Percentiles rank a stretch among this genome's conserved stretches.
Evolutionary conservation across 1,140 invertebrate genomes (phyloP).

Genomic region (Sycobia sp.): DNA sequence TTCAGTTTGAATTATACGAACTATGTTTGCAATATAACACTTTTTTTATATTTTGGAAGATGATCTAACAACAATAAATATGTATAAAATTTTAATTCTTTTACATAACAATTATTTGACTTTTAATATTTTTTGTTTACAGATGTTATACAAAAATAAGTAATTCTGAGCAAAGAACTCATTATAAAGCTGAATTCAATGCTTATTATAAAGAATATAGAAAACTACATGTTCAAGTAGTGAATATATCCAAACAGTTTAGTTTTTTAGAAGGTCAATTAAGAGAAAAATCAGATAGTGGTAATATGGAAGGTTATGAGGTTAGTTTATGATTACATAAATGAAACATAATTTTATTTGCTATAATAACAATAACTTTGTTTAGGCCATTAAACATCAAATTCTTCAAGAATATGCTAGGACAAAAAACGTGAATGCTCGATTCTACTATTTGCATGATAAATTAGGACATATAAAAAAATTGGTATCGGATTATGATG

Average conservation of each 20-base stretch:
- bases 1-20: no score
- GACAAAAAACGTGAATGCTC: conserved; percentile 75
- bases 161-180: conserved; percentile 74
- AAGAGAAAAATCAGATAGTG: conserved; percentile 58
- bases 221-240: conserved; percentile 74
- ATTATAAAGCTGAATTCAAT: conserved; percentile 89
- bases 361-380: conserved; percentile 18
- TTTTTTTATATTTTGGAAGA: no score
- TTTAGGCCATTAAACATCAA: conserved; percentile 73
- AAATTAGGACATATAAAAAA: conserved; percentile 90
- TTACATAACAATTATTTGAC: no score
- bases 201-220: conserved; percentile 84
- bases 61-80: neutral
- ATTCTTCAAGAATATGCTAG: conserved; percentile 82
- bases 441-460: conserved; percentile 85
- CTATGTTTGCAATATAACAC: no score
- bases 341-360: no score
- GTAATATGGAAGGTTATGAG: conserved; percentile 60
- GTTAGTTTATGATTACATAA: conserved; percentile 53
- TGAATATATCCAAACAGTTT: conserved; percentile 78
- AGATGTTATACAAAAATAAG: conserved; percentile 83
- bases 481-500: conserved; percentile 81
- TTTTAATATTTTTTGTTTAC: conserved; percentile 35
- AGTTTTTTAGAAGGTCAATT: conserved; percentile 72
- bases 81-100: neutral